Evolutionary conservation across 2,888 invertebrate species (phyloP).

Genomic region (Nephrocerus scutellatus): DNA sequence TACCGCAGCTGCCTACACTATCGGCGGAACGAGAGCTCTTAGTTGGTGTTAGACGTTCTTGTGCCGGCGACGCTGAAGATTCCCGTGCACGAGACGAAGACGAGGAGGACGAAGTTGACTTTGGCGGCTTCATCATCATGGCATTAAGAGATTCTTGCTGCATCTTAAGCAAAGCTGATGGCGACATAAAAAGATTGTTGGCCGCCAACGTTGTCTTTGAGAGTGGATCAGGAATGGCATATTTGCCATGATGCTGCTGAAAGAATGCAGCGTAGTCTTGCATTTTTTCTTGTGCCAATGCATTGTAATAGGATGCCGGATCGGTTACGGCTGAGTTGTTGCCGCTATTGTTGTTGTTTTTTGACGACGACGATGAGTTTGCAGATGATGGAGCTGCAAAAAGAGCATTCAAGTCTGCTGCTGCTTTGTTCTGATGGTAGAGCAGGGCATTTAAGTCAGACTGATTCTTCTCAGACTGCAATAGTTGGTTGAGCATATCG

Average conservation of each 20-base stretch:
- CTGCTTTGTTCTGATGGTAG: slow-evolving; percentile 44
- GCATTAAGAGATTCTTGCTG: slow-evolving; percentile 51
- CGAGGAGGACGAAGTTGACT: slow-evolving; percentile 43
- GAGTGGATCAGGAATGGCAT: slow-evolving; percentile 64
- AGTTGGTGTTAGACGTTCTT: slow-evolving; percentile 43
- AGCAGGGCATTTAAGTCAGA: slow-evolving; percentile 39
- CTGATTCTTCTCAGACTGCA: slow-evolving; percentile 44
- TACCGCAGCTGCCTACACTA: slow-evolving; percentile 21
- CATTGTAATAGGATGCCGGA: slow-evolving; percentile 42
- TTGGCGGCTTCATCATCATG: slow-evolving; percentile 53
- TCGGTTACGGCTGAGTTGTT: slow-evolving; percentile 35
- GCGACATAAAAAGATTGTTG: slow-evolving; percentile 72
- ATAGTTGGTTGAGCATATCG: slow-evolving; percentile 43
- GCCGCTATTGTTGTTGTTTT: slow-evolving; percentile 23
- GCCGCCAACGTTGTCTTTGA: slow-evolving; percentile 68
- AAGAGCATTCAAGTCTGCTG: slow-evolving; percentile 41
- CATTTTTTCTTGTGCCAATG: slow-evolving; percentile 48
- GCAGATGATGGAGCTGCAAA: slow-evolving; percentile 40
- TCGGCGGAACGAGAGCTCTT: slow-evolving; percentile 32
- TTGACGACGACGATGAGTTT: slow-evolving; percentile 22
- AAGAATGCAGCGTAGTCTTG: slow-evolving; percentile 50
- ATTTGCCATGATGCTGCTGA: slow-evolving; percentile 47
- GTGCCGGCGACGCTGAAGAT: slow-evolving; percentile 43
- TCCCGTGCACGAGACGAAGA: slow-evolving; percentile 39
- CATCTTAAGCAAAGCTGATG: slow-evolving; percentile 62